These are phyloP conservation scores for Platycnemis pennipes DNA, from an alignment of 2,888 invertebrate species.

Conservation along the genomic window DNA sequence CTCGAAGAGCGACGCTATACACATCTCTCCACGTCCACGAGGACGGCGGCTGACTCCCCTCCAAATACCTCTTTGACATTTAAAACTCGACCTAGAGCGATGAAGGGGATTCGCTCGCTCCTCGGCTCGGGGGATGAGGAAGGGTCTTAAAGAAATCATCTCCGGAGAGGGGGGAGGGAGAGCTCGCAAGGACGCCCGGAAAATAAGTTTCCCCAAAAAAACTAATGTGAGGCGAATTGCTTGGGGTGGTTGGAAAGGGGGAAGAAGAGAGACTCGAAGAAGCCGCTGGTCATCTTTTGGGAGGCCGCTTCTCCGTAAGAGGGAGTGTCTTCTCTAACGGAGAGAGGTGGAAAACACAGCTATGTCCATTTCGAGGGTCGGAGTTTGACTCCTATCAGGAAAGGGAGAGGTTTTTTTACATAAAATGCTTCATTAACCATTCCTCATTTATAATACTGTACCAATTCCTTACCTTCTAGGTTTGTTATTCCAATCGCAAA, in stretches of 20 bases:
- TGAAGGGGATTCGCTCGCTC: background rate
- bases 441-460: too few relatives aligned
- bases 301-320: background rate
- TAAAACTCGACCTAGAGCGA: conserved; percentile 24
- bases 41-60: background rate
- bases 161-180: background rate
- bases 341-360: background rate
- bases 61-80: background rate
- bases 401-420: too few relatives aligned
- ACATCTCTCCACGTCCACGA: background rate
- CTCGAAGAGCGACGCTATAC: background rate
- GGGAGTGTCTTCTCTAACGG: background rate
- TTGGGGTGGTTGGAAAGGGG: background rate
- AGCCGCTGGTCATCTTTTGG: background rate
- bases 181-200: background rate
- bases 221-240: background rate
- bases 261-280: background rate
- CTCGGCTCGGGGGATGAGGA: background rate
- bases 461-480: too few relatives aligned
- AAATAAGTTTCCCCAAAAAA: background rate
- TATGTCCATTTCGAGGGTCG: too few relatives aligned
- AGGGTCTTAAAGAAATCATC: background rate
- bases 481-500: too few relatives aligned
- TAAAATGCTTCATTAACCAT: too few relatives aligned
- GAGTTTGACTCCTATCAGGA: too few relatives aligned